Conservation (phyloP, 2,113 vertebrate species). For the Baryphthengus martii region DNA sequence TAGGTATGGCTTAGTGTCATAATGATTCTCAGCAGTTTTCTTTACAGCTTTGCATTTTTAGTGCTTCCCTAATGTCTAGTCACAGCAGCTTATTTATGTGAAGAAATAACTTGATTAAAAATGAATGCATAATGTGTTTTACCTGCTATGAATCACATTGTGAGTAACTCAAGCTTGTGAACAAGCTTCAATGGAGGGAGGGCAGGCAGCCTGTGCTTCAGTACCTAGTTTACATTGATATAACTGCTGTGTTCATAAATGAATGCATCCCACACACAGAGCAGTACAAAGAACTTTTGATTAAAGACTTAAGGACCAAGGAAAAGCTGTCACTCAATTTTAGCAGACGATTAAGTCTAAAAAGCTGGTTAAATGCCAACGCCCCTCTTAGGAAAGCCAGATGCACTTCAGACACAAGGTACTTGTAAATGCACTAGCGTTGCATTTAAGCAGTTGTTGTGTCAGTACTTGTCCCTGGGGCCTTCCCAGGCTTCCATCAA, state of each 20-base stretch:
- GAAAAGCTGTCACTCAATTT: background rate
- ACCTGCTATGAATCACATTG: conserved; percentile 51
- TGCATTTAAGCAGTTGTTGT: background rate
- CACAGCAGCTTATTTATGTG: conserved; percentile 56
- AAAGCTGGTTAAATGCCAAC: background rate
- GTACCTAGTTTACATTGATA: background rate
- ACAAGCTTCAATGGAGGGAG: background rate
- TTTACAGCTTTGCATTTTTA: conserved; percentile 52
- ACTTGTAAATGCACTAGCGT: background rate
- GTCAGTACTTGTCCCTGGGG: background rate
- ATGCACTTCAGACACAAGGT: background rate
- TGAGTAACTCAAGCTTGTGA: background rate
- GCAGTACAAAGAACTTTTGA: background rate
- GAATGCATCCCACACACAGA: background rate
- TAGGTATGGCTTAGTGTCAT: background rate
- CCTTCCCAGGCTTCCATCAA: background rate
- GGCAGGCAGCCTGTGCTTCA: background rate
- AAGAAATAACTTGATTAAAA: conserved; percentile 67
- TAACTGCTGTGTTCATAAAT: background rate
- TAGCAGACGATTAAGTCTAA: background rate
- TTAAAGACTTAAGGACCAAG: conserved; percentile 10
- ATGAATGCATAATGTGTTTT: conserved; percentile 49
- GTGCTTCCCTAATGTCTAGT: conserved; percentile 49
- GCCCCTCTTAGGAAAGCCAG: background rate
- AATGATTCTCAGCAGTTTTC: conserved; percentile 52